Evolutionary conservation across 2,888 invertebrate genomes (phyloP).

Genomic region (Ochropacha duplaris): DNA sequence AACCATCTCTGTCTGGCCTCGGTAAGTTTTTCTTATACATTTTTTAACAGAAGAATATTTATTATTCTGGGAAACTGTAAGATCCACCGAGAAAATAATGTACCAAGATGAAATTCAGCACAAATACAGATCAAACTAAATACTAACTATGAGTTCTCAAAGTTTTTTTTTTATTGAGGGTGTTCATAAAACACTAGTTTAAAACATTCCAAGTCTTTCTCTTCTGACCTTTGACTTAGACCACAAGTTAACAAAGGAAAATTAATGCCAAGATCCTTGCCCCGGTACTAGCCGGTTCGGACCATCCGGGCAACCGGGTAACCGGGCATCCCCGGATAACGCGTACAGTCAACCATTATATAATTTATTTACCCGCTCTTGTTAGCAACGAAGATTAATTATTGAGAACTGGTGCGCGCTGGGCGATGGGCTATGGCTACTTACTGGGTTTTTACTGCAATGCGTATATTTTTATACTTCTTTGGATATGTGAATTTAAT

Average conservation of each 20-base stretch:
- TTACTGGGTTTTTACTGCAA: neutral
- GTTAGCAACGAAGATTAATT: slow-evolving; percentile 21
- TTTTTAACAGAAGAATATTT: too few species aligned
- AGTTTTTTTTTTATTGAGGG: too few species aligned
- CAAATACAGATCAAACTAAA: too few species aligned
- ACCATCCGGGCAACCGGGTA: slow-evolving; percentile 28
- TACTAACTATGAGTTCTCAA: too few species aligned
- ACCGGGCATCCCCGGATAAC: slow-evolving; percentile 20
- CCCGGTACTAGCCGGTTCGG: slow-evolving; percentile 14
- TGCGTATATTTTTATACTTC: neutral
- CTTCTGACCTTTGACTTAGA: slow-evolving; percentile 4
- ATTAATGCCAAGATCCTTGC: slow-evolving; percentile 34
- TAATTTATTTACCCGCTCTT: slow-evolving; percentile 30
- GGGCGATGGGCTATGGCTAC: too few species aligned
- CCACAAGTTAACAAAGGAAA: slow-evolving; percentile 25
- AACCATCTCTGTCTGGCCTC: too few species aligned
- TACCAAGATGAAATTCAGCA: too few species aligned
- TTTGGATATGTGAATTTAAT: neutral
- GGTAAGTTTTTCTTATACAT: too few species aligned
- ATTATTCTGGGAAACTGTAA: too few species aligned
- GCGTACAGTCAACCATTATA: slow-evolving; percentile 43
- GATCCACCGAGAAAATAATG: too few species aligned
- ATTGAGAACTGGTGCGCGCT: slow-evolving; percentile 11
- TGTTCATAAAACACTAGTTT: too few species aligned
- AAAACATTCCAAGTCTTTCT: too few species aligned